Base-by-base conservation (phyloP, 2,888 invertebrate species). In the Lasioglossum lativentre region DNA sequence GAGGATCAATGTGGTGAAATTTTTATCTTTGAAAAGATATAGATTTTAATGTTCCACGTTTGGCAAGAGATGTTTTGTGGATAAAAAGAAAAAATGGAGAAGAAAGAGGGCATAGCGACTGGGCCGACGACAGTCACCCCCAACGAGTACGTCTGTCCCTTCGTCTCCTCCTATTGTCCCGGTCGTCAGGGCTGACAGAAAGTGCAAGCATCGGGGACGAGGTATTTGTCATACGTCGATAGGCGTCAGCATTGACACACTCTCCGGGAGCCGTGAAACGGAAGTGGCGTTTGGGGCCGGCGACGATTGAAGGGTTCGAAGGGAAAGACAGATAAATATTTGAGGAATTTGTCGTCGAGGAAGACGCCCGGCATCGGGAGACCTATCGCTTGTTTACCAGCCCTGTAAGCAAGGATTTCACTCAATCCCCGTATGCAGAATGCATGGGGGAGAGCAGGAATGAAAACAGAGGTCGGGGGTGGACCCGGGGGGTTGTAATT, bases 151-250 rank as follows among this genome's bases (percentile, higher is more conserved):
- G 80, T 70, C 75, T 30, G 77, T 86, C 86, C 86, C 81, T 85
- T 80, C 81, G 82, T 80, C 77, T 88, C 87, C 80, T 91, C 84
- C 90, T 90, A 91, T 92, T 93, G 91, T 92, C 88, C 83, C 86
- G 90, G 86, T 91, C 92, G 90, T 92, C 91, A 91, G 88, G 73
- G 88, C 89, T 91, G 93, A 92, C 93, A 90, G 90, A 85, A 85
- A 88, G 90, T 92, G 93, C 92, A 92, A 92, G 80, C 79, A 75
- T 59, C 82, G 88, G 80, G 90, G 90, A 87, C 88, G 86, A 89
- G 90, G 91, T 93, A 93, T 95, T 95, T 95, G 94, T 94, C 94
- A 94, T 94, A 93, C 93, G 94, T 94, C 94, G 94, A 94, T 95
- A 93, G 94, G 93, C 93, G 92, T 94, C 93, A 92, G 91, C 93